These are phyloP conservation scores for Rhopalosiphum nymphaeae DNA, from an alignment of 2,888 invertebrate species.

Conservation along the genomic window DNA sequence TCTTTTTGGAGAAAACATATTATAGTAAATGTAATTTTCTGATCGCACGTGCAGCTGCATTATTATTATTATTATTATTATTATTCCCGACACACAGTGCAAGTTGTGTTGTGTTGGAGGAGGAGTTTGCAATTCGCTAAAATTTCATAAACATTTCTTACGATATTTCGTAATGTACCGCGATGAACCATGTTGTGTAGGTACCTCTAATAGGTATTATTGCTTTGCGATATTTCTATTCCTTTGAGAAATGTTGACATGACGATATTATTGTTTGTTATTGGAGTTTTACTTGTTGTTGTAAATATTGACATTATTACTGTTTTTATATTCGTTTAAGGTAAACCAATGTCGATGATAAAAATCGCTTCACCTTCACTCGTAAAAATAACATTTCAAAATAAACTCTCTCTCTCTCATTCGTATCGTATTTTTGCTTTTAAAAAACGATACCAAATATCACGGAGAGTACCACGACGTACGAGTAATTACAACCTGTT, in stretches of 20 bases:
- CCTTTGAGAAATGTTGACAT: not conserved
- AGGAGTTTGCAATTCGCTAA: not conserved
- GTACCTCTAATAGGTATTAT: not conserved
- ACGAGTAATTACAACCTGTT: not conserved
- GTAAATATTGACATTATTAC: not conserved
- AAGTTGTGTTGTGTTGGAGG: not conserved
- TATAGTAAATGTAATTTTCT: not conserved
- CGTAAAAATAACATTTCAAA: conserved; percentile 21
- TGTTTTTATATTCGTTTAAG: not conserved
- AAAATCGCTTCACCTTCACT: not conserved
- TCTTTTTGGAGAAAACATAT: not conserved
- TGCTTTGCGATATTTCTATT: not conserved
- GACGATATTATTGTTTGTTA: conserved; percentile 12
- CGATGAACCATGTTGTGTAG: not conserved
- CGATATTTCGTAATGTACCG: not conserved
- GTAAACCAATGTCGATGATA: not conserved
- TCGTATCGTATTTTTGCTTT: not conserved
- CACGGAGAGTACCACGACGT: not conserved
- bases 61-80: not conserved
- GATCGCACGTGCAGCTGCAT: not conserved
- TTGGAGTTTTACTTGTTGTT: not conserved
- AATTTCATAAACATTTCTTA: not conserved
- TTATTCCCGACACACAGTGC: not conserved
- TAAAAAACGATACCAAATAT: not conserved
- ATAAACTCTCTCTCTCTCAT: not conserved